These are phyloP conservation scores for Phacellophora camtschatica DNA, from an alignment of 30 jellyfish, hydroid and myxozoan species.

Conservation along the genomic window DNA sequence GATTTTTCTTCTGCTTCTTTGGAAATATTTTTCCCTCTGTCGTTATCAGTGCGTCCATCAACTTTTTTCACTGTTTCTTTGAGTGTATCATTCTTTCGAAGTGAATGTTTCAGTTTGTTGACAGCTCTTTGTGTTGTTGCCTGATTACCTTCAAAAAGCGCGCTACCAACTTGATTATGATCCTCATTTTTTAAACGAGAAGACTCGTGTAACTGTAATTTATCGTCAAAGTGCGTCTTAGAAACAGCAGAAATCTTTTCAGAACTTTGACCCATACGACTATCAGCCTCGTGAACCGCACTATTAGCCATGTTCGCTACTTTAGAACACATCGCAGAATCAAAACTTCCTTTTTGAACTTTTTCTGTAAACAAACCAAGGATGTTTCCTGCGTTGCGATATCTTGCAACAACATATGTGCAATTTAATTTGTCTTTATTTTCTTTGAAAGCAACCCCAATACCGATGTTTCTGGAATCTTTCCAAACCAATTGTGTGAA, in stretches of 20 bases:
- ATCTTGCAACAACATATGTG: constrained; percentile 76
- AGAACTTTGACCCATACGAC: not conserved
- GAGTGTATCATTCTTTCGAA: too few species aligned
- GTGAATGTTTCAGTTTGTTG: not conserved
- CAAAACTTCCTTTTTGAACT: constrained; percentile 82
- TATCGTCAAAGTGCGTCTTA: not conserved
- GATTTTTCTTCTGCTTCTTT: too few species aligned
- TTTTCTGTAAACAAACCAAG: constrained; percentile 66
- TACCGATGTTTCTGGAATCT: constrained; percentile 60
- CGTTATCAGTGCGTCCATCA: too few species aligned
- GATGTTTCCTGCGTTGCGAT: constrained; percentile 80
- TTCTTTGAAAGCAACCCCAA: constrained; percentile 66
- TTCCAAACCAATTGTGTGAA: constrained; percentile 89
- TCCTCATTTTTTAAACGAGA: not conserved
- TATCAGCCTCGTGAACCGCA: constrained; percentile 58
- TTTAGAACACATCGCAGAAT: constrained; percentile 21
- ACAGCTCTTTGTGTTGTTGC: not conserved
- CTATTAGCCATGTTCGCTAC: constrained; percentile 51
- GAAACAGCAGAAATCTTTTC: not conserved
- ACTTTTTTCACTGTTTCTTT: too few species aligned
- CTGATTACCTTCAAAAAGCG: too few species aligned
- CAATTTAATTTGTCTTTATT: constrained; percentile 45
- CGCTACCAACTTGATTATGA: too few species aligned
- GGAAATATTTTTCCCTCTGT: too few species aligned
- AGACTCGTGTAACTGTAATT: not conserved